phyloP scores from a whole-genome alignment of 2,113 vertebrate species.

The Okapia johnstoni region DNA sequence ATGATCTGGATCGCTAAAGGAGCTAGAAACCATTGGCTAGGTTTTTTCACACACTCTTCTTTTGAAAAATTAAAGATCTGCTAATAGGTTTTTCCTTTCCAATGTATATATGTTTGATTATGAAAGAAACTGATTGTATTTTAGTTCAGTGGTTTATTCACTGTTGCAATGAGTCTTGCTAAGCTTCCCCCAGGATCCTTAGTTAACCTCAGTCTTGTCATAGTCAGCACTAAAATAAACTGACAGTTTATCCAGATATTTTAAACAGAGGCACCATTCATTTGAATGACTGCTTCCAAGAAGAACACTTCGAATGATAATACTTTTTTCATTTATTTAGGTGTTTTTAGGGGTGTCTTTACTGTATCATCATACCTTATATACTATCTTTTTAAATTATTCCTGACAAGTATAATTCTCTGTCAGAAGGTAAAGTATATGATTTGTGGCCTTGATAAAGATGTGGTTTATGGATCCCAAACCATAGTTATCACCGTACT shows the following conservation, averaged over 20 bases:
- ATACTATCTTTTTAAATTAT: conserved; percentile 8
- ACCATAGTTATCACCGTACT: neutral
- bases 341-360: neutral
- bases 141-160: neutral
- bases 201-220: neutral
- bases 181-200: neutral
- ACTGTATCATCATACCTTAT: neutral
- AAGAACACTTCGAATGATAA: neutral
- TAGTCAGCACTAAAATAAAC: neutral
- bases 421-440: neutral
- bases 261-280: neutral
- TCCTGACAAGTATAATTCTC: neutral
- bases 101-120: neutral
- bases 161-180: neutral
- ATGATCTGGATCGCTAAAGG: neutral
- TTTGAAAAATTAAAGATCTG: neutral
- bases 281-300: neutral
- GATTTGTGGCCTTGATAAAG: neutral
- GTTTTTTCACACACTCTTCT: neutral
- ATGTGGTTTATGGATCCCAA: neutral
- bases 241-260: neutral
- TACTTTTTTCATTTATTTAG: neutral
- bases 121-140: neutral
- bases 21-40: neutral
- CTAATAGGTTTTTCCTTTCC: neutral